Evolutionary conservation across 2,888 invertebrate species (phyloP), one percentile per base, ranked within the genome.

Genomic region (Mesodorylaimus sp.): DNA sequence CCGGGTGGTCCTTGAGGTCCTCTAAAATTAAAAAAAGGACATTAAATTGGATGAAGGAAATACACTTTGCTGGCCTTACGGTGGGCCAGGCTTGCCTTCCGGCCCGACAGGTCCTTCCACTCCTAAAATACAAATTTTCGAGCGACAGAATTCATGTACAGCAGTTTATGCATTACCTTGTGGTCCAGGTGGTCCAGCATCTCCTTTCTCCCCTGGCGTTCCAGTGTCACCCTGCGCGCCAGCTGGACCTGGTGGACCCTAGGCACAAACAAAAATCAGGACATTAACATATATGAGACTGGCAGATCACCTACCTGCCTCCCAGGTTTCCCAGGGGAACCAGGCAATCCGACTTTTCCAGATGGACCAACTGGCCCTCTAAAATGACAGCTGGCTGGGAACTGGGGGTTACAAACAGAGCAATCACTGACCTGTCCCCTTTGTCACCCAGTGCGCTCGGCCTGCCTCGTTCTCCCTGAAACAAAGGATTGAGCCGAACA

Each of bases 371-470:
- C 83, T 23, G 77, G 73, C 1, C 85, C 85, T 1, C 77, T 76
- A 24, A 80, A 70, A 5, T 84, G 84, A 19, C 10, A 13, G 13
- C 10, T 10, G 46, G 37, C 46, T 19, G 45, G 46, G 19, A 10
- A 13, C 32, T 38, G 37, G 77, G 75, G 59, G 76, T 71, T 1
- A 84, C 83, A 28, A 74, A 68, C 29, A 74, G 74, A 1, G 83
- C 83, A 0, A 71, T 59, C 10, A 78, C 74, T 1, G 83, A 83
- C 39, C 75, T 68, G 60, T 84, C 83, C 2, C 84, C 84, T 73
- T 83, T 83, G 16, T 85, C 85, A 37, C 87, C 87, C 7, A 79
- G 79, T 66, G 79, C 78, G 38, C 87, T 83, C 27, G 79, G 79
- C 24, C 80, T 73, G 0, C 83, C 83, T 2, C 77, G 70, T 13